These are phyloP conservation scores for Stomorhina lunata DNA, from an alignment of 2,888 invertebrate species.

Conservation along the genomic window DNA sequence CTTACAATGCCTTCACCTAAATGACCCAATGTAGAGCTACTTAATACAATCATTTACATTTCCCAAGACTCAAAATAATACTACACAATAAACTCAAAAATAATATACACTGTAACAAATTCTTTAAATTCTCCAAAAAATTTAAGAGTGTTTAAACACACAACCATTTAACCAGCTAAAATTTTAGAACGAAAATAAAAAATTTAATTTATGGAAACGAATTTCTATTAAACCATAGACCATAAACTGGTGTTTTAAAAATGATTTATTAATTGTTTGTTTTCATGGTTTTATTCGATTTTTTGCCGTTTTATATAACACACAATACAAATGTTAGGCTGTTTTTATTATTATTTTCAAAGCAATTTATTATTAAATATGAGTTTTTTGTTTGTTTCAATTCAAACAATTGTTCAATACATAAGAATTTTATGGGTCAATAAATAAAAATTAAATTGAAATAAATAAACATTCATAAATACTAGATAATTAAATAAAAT, in stretches of 20 bases:
- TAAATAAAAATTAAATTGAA: constrained; percentile 32
- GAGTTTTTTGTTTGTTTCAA: neutral
- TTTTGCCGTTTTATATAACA: neutral
- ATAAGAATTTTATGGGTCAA: neutral
- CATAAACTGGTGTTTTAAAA: constrained; percentile 41
- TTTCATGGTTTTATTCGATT: constrained; percentile 10
- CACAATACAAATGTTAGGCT: neutral
- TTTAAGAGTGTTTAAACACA: no score
- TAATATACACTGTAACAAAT: no score
- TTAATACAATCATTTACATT: no score
- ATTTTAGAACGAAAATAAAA: no score
- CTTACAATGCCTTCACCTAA: no score
- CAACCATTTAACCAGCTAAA: no score
- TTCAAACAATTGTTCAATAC: neutral
- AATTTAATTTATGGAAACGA: constrained; percentile 25
- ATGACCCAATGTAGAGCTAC: no score
- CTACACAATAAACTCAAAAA: no score
- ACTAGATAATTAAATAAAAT: neutral
- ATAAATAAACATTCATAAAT: neutral
- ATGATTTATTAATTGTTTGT: constrained; percentile 51
- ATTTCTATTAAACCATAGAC: constrained; percentile 27
- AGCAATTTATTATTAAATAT: constrained; percentile 39
- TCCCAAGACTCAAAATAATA: no score
- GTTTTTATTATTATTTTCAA: constrained; percentile 23
- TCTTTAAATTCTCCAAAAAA: no score